Base-by-base conservation (phyloP, 30 jellyfish, hydroid and myxozoan species). In the Hydractinia echinata region DNA sequence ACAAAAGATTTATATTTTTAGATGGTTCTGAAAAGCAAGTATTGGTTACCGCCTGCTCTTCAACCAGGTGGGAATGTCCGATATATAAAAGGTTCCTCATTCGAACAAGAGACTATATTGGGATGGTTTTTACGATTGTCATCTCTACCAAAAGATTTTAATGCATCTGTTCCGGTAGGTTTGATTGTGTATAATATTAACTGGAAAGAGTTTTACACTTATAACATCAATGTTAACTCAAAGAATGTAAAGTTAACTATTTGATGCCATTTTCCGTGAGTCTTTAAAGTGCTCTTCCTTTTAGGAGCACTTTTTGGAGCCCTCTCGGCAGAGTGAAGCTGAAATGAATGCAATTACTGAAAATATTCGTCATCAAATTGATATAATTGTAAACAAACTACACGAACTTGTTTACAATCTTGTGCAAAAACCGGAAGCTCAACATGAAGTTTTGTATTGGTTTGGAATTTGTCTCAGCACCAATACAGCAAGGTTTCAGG, bases 51-150 rank as follows among this genome's bases (percentile, higher is more conserved):
- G 15, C 88, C 90, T 15, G 83, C 48, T 62, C 85, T n/a, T 49
- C 19, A n/a, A 39, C 53, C 61, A 74, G 92, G 6, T 18, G 54
- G 15, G 14, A 18, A 68, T 1, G 6, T 44, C 73, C 48, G 39
- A 18, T 15, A 71, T 21, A 6, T 87, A 18, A 88, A 83, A 13
- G 98, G 96, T 39, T 69, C 80, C 62, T 87, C 89, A 72, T 93
- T 83, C 71, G 95, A 88, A 61, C 58, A 83, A 62, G 66, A 71
- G 9, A 93, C 99, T 62, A 68, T 93, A 7, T 81, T 87, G 48
- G 99, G 99, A 13, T 86, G 95, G 5, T 77, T 93, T 8, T 90
- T 93, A 13, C 90, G 92, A 54, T 18, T 86, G 39, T 87, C 99
- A 4, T 74, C 96, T 49, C 16, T 93, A 20, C 95, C 99, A n/a